Percentiles rank a stretch among this genome's conserved stretches.
phyloP scores from a whole-genome alignment of 2,113 vertebrate genomes.

The Poeciliopsis occidentalis region DNA sequence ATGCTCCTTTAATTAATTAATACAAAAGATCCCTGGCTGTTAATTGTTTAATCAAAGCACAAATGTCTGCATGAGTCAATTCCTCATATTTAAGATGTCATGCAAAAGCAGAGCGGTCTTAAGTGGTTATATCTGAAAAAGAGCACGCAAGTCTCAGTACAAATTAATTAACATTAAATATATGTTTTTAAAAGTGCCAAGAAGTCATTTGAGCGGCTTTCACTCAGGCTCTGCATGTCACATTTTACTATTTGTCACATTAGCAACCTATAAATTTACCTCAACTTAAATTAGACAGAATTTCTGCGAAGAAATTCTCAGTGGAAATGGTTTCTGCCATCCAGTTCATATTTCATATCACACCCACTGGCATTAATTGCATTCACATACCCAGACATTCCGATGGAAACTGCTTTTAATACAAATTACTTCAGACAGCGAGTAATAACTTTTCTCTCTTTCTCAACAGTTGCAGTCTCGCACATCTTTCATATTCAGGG shows the following conservation, averaged over 20 bases:
- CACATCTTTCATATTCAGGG: slow-evolving; percentile 62
- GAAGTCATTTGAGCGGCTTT: slow-evolving; percentile 60
- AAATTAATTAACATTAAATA: background rate
- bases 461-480: slow-evolving; percentile 53
- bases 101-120: background rate
- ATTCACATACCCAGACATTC: slow-evolving; percentile 64
- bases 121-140: slow-evolving; percentile 20
- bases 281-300: slow-evolving; percentile 54
- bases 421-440: slow-evolving; percentile 73
- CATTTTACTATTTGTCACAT: slow-evolving; percentile 60
- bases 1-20: slow-evolving; percentile 43
- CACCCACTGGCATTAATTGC: slow-evolving; percentile 73
- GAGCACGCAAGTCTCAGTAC: background rate
- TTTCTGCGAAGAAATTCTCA: slow-evolving; percentile 43
- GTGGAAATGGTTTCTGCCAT: slow-evolving; percentile 53
- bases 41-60: slow-evolving; percentile 27
- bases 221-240: slow-evolving; percentile 40
- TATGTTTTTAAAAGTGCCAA: slow-evolving; percentile 41
- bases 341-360: slow-evolving; percentile 69
- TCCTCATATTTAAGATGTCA: background rate
- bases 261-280: slow-evolving; percentile 63
- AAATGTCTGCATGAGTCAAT: slow-evolving; percentile 1
- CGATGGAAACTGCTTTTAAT: slow-evolving; percentile 71
- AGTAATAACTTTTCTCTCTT: slow-evolving; percentile 73
- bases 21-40: slow-evolving; percentile 41